These are phyloP conservation scores for Therioaphis trifolii DNA, from an alignment of 2,888 invertebrate species.

Conservation along the genomic window DNA sequence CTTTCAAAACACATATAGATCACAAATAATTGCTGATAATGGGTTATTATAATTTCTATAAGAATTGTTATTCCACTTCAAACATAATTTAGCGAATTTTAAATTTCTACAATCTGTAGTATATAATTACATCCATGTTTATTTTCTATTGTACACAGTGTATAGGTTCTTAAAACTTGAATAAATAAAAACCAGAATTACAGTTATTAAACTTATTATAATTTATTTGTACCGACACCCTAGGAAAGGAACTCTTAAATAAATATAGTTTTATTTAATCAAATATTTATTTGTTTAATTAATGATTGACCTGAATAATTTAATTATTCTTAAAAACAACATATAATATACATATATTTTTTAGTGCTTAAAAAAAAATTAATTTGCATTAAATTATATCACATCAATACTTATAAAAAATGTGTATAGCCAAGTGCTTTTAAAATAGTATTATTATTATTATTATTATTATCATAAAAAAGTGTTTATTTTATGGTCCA, in stretches of 20 bases:
- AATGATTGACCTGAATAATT: slow-evolving; percentile 45
- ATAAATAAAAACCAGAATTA: not conserved
- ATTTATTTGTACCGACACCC: slow-evolving; percentile 48
- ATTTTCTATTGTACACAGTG: not conserved
- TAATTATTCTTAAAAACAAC: slow-evolving; percentile 31
- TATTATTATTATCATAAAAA: slow-evolving; percentile 34
- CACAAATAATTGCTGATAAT: slow-evolving; percentile 40
- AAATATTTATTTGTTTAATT: slow-evolving; percentile 14
- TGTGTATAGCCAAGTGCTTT: slow-evolving; percentile 46
- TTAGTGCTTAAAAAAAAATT: slow-evolving; percentile 40
- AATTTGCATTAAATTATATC: slow-evolving; percentile 47
- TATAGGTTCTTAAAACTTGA: slow-evolving; percentile 13
- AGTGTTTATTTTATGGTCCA: slow-evolving; percentile 32
- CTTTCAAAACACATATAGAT: slow-evolving; percentile 7
- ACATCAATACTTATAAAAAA: slow-evolving; percentile 55
- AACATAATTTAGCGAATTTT: not conserved
- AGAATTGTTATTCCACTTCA: slow-evolving; percentile 6
- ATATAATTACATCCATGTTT: not conserved
- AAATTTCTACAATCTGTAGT: slow-evolving; percentile 23
- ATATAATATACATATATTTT: not conserved
- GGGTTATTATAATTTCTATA: slow-evolving; percentile 2
- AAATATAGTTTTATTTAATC: slow-evolving; percentile 5
- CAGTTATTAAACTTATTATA: slow-evolving; percentile 11
- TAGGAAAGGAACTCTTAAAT: slow-evolving; percentile 48
- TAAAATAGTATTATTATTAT: slow-evolving; percentile 21